Percentiles rank a stretch among this genome's conserved stretches.
These are phyloP conservation scores for Theocolax elegans DNA, from an alignment of 1,140 invertebrate species.

Conservation along the genomic window DNA sequence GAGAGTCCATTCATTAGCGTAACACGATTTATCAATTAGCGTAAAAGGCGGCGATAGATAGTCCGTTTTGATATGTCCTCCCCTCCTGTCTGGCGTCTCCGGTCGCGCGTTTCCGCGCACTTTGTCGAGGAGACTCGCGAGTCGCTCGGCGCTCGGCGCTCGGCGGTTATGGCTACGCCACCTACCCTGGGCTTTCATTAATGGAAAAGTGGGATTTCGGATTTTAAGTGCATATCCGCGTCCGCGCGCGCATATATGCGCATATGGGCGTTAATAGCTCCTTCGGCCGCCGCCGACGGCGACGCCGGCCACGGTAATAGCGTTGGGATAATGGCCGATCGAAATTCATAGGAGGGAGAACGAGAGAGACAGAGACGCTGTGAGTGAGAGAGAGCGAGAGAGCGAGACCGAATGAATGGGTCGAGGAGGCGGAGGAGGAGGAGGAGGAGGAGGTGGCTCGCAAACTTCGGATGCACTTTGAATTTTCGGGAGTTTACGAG, in stretches of 20 bases:
- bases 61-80: slow-evolving; percentile 64
- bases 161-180: slow-evolving; percentile 4
- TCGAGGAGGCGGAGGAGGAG: background rate
- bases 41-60: slow-evolving; percentile 68
- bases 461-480: background rate
- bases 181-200: slow-evolving; percentile 53
- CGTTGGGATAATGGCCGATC: slow-evolving; percentile 49
- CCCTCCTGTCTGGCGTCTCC: background rate
- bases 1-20: slow-evolving; percentile 67
- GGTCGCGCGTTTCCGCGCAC: slow-evolving; percentile 37
- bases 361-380: background rate
- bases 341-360: slow-evolving; percentile 45
- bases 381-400: too few species aligned
- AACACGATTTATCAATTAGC: slow-evolving; percentile 70
- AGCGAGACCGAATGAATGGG: too few species aligned
- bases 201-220: slow-evolving; percentile 63
- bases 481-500: background rate
- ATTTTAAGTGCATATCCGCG: slow-evolving; percentile 64
- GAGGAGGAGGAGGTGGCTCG: background rate
- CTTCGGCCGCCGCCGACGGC: slow-evolving; percentile 44
- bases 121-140: too few species aligned
- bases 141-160: slow-evolving; percentile 35
- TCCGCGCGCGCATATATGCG: slow-evolving; percentile 42
- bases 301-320: slow-evolving; percentile 11
- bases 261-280: slow-evolving; percentile 51